Evolutionary conservation across 2,888 invertebrate species (phyloP), one percentile per base, ranked within the genome.

Genomic region (Protophormia terraenovae): DNA sequence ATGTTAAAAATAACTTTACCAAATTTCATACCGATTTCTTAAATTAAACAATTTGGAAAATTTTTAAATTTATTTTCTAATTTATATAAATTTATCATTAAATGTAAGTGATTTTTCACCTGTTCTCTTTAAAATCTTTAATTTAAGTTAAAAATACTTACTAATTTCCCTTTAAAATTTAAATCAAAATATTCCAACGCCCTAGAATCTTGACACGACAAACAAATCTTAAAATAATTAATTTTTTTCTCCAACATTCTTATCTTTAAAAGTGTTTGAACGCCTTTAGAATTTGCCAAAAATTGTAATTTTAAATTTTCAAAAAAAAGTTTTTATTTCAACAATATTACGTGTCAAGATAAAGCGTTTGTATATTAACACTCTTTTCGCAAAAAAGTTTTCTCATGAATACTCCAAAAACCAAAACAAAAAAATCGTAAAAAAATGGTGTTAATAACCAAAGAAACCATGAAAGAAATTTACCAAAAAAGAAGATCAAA

Each of bases 341-440:
- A 67, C 55, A 58, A 69, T 47, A 75, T 82, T 71, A 85, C 85
- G 85, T 85, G 85, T 78, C 73, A 71, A 82, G 85, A 85, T 85
- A 85, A 85, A 82, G 82, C 85, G 85, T 85, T 75, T 85, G 82
- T 85, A 67, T 32, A 82, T 85, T 85, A 85, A 85, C 85, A 85
- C 85, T 82, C 82, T 85, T 82, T 76, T 82, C 38, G 14, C 62
- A 10, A 69, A 53, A 38, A 62, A 41, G 27, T 14, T 19, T 66
- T 35, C 55, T 47, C 72, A 58, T 64, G 64, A 27, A 67, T 32
- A 7, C 8, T 8, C 14, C 12, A 16, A 29, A 6, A 22, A n/a
- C 6, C 10, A 50, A 60, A 58, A 35, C n/a, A n/a, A n/a, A n/a
- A n/a, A 22, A 14, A 1, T 0, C 10, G n/a, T 0, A 38, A 77